phyloP scores from a whole-genome alignment of 1,140 invertebrate species.

The Coelopa frigida region DNA sequence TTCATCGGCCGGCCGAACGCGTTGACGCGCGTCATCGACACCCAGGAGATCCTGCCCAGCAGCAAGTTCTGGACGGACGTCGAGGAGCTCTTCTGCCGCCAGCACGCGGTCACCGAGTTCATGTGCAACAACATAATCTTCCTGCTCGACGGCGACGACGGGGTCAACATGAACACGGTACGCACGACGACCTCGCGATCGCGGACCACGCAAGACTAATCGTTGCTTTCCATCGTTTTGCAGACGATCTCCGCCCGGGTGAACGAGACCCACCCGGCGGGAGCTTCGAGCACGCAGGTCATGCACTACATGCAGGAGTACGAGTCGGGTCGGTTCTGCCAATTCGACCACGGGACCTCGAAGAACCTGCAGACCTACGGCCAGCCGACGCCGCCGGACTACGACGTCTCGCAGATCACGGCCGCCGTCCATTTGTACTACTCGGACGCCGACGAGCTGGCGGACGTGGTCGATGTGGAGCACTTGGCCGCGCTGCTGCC shows the following conservation, averaged over 20 bases:
- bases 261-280: slow-evolving; percentile 45
- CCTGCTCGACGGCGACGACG: no score
- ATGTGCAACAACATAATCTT: no score
- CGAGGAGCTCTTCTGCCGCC: no score
- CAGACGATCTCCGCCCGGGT: no score
- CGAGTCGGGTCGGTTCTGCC: slow-evolving; percentile 10
- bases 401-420: slow-evolving; percentile 51
- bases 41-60: not conserved
- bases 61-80: no score
- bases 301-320: slow-evolving; percentile 44
- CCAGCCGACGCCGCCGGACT: slow-evolving; percentile 44
- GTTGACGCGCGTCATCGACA: not conserved
- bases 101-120: no score
- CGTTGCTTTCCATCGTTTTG: no score
- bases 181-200: no score
- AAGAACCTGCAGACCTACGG: slow-evolving; percentile 45
- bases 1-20: slow-evolving; percentile 1
- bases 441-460: slow-evolving; percentile 49
- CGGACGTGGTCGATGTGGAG: slow-evolving; percentile 52
- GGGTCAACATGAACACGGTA: no score
- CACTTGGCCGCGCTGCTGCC: slow-evolving; percentile 31
- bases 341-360: slow-evolving; percentile 39
- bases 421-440: slow-evolving; percentile 53
- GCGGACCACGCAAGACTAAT: no score
- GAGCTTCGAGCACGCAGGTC: slow-evolving; percentile 43